phyloP scores from a whole-genome alignment of 1,140 invertebrate species.

The Zaprionus tsacasi region DNA sequence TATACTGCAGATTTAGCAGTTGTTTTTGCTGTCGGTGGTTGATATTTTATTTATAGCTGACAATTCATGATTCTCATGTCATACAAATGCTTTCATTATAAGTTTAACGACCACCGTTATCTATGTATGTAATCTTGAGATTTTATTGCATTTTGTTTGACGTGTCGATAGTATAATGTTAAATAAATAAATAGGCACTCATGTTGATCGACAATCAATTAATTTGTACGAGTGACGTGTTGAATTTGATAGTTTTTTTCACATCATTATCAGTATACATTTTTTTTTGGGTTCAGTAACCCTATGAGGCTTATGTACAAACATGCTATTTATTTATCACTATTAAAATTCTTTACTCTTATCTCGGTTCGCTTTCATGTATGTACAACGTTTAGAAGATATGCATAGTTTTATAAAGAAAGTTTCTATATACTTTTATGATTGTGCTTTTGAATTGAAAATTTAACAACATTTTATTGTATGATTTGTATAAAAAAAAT shows the following conservation, averaged over 20 bases:
- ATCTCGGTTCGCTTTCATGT: not conserved
- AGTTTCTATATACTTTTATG: not conserved
- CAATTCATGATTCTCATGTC: conserved; percentile 33
- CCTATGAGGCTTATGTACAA: not conserved
- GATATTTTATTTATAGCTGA: conserved; percentile 25
- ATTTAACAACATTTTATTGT: no score
- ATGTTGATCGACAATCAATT: conserved; percentile 34
- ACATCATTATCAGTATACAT: conserved; percentile 1
- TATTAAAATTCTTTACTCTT: not conserved
- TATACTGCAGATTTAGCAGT: conserved; percentile 3
- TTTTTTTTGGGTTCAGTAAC: conserved; percentile 24
- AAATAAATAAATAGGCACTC: not conserved
- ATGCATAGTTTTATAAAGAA: not conserved
- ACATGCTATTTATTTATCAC: not conserved
- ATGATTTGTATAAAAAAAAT: no score
- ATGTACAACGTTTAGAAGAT: not conserved
- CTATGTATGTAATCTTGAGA: conserved; percentile 31
- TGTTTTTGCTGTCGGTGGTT: conserved; percentile 2
- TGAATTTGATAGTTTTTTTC: not conserved
- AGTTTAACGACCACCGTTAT: conserved; percentile 37
- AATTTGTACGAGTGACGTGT: conserved; percentile 30
- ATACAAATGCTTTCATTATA: conserved; percentile 66
- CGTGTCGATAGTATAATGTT: conserved; percentile 24
- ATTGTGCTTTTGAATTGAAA: no score
- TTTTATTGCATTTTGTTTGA: conserved; percentile 45